Conservation (phyloP, 2,888 invertebrate genomes). For the Sacculina carcini region DNA sequence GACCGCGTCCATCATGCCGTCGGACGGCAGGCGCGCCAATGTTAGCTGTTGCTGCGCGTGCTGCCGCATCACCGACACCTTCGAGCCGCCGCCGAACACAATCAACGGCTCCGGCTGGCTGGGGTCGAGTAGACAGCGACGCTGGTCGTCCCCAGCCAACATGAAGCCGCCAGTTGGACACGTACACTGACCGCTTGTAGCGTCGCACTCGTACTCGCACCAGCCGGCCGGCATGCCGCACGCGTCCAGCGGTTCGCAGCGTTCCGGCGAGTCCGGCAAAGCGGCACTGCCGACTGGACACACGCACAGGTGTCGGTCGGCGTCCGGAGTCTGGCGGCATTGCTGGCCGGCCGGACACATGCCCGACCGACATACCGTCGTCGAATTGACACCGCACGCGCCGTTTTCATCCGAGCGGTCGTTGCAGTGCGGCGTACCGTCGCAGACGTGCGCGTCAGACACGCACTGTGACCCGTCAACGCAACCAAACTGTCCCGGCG, state of each 20-base stretch:
- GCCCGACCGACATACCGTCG: neutral
- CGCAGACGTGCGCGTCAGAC: conserved; percentile 19
- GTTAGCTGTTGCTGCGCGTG: neutral
- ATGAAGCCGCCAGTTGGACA: neutral
- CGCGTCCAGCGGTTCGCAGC: neutral
- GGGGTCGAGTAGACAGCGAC: neutral
- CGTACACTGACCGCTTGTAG: neutral
- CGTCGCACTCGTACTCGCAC: neutral
- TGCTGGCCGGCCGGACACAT: neutral
- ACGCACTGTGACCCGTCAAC: conserved; percentile 13
- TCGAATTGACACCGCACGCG: neutral
- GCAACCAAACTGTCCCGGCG: conserved; percentile 6
- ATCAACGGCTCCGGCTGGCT: neutral
- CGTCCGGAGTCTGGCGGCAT: neutral
- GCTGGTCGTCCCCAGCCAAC: neutral
- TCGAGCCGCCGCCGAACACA: neutral
- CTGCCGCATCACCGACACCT: neutral
- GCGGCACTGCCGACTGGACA: neutral
- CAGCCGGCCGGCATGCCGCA: neutral
- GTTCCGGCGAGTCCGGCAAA: neutral
- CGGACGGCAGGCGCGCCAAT: neutral
- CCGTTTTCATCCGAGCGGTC: conserved; percentile 39
- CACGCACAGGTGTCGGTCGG: neutral
- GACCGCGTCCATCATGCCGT: neutral
- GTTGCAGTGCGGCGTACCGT: conserved; percentile 34